These are phyloP conservation scores for Penaeus indicus DNA, from an alignment of 1,140 invertebrate genomes.

Conservation along the genomic window DNA sequence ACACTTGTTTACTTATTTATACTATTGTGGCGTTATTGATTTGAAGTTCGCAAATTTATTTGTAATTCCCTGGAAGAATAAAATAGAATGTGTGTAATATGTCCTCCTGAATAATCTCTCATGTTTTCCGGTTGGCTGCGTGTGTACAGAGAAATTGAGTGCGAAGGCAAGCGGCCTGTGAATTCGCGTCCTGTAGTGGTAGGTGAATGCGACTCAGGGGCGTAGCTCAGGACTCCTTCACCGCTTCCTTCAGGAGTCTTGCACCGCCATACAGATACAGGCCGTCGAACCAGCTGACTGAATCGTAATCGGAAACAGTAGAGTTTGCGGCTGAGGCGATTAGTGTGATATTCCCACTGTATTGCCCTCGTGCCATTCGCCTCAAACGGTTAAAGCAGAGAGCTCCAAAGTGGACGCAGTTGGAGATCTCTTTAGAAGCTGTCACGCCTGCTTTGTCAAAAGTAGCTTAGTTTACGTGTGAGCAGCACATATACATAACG, in stretches of 20 bases:
- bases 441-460: conserved; percentile 48
- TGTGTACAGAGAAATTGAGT: conserved; percentile 23
- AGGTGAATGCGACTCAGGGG: conserved; percentile 30
- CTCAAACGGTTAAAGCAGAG: too few relatives aligned
- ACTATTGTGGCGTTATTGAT: too few relatives aligned
- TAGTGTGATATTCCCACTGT: too few relatives aligned
- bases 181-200: conserved; percentile 53
- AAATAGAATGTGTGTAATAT: too few relatives aligned
- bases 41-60: too few relatives aligned
- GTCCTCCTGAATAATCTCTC: too few relatives aligned
- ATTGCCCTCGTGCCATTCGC: too few relatives aligned
- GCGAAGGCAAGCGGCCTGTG: conserved; percentile 52
- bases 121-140: too few relatives aligned
- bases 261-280: neutral
- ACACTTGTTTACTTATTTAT: too few relatives aligned
- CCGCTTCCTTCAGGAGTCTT: neutral
- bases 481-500: conserved; percentile 4
- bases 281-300: neutral
- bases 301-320: too few relatives aligned
- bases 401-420: neutral
- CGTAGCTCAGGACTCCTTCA: conserved; percentile 53
- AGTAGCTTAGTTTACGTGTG: conserved; percentile 27
- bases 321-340: conserved; percentile 8
- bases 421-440: conserved; percentile 18
- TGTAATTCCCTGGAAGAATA: too few relatives aligned